A percentile compares a stretch with the other conserved stretches of the same genome.
These are phyloP conservation scores for Halcyon malimbica DNA, from an alignment of 2,113 vertebrate species.

Conservation along the genomic window DNA sequence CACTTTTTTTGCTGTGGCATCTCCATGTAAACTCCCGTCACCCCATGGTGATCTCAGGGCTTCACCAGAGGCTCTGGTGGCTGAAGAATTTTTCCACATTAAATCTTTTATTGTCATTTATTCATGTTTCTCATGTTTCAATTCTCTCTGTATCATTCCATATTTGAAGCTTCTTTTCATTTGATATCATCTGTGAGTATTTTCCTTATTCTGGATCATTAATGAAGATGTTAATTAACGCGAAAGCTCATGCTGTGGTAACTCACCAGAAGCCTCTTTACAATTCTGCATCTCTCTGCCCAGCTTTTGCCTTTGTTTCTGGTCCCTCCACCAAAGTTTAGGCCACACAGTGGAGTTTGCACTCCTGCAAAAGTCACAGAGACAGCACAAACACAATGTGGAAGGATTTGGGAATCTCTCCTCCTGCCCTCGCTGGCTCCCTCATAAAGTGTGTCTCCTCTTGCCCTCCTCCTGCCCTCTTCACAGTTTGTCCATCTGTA, in stretches of 20 bases:
- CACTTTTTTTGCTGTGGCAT: neutral
- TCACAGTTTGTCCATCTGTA: neutral
- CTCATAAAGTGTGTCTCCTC: neutral
- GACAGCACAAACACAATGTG: accelerated
- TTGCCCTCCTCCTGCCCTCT: neutral
- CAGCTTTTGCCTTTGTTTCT: constrained; percentile 8
- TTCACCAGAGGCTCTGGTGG: neutral
- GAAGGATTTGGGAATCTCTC: neutral
- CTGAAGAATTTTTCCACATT: neutral
- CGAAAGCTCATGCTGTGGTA: neutral
- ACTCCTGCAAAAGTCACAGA: neutral
- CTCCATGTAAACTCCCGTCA: neutral
- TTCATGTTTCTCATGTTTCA: neutral
- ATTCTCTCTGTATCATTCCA: neutral
- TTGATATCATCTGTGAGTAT: constrained; percentile 15
- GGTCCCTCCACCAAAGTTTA: neutral
- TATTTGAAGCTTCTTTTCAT: neutral
- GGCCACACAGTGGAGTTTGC: accelerated
- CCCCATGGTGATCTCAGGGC: neutral
- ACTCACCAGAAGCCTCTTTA: constrained; percentile 23
- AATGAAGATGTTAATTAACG: constrained; percentile 1
- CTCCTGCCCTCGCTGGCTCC: neutral
- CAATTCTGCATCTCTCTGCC: neutral
- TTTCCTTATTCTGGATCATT: constrained; percentile 5
- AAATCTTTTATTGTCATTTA: neutral